Evolutionary conservation across 1,140 invertebrate genomes (phyloP).

Genomic region (Lepidostoma basale): DNA sequence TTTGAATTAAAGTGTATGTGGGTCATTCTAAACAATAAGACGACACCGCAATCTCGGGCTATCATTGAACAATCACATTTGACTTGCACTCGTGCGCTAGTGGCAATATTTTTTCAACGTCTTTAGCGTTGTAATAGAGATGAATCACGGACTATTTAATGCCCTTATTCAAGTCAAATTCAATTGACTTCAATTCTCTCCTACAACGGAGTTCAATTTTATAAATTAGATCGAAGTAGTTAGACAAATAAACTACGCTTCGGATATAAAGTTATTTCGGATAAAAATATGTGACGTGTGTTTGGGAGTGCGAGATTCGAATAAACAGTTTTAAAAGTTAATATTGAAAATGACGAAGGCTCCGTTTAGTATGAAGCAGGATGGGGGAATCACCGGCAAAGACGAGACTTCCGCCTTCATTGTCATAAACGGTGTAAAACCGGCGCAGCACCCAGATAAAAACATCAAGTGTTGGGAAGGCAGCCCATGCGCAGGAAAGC

Average conservation of each 20-base stretch:
- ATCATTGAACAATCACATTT: no score
- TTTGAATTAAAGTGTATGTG: no score
- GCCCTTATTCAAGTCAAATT: conserved; percentile 10
- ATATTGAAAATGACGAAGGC: conserved; percentile 28
- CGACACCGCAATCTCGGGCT: no score
- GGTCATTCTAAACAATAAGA: no score
- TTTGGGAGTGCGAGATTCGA: neutral
- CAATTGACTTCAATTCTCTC: conserved; percentile 28
- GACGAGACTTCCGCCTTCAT: conserved; percentile 31
- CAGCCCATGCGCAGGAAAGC: neutral
- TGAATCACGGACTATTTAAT: conserved; percentile 16
- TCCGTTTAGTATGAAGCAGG: conserved; percentile 17
- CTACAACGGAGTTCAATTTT: conserved; percentile 2
- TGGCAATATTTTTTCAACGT: neutral
- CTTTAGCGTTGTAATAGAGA: neutral
- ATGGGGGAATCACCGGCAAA: conserved; percentile 7
- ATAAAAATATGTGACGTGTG: conserved; percentile 10
- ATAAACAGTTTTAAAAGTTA: neutral
- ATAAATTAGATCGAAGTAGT: neutral
- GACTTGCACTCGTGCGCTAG: no score
- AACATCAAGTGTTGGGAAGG: neutral
- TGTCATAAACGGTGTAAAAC: neutral
- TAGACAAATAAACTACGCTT: neutral
- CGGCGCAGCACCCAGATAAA: neutral
- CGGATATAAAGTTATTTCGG: neutral